Base-by-base conservation (phyloP, 2,888 invertebrate genomes). In the Dynastes grantii region DNA sequence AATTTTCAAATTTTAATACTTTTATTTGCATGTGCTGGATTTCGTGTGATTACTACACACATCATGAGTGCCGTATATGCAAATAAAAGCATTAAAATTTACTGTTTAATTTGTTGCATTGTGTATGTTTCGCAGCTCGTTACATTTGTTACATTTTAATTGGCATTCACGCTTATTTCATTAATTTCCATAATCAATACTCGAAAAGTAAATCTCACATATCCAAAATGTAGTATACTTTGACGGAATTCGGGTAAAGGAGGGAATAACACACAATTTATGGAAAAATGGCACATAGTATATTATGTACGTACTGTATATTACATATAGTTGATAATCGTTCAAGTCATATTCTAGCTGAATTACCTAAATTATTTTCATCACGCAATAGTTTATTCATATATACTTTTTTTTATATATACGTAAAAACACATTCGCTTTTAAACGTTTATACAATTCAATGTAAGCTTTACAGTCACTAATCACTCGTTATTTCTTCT, bases 231-330 rank as follows among this genome's bases (percentile, higher is more conserved):
- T 16, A 16, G 16, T 16, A 32, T 32, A 32, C 32, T 2, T 32
- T 32, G 32, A 32, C 45, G 45, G 11, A 11, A 45, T 45, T 8
- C 11, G 65, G 6, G 45, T 40, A 65, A 45, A 5, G 29, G 32
- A 27, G 11, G 51, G 67, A 79, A 79, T 77, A 76, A 77, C 49
- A 79, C 77, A 70, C 67, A 71, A 32, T 29, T 32, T 79, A 80
- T 80, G 75, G 70, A 89, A 89, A 89, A 89, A 89, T 89, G 89
- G 89, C 89, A 89, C 89, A 89, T 89, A 89, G 87, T 89, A 89
- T 89, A 89, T 89, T 89, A 89, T 89, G 89, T 89, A 89, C 89
- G 89, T 89, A 89, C 87, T 89, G 88, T 89, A 89, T 89, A 88
- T 89, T 89, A 89, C 89, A 89, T 89, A 88, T 87, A 88, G 87